These are phyloP conservation scores for Agelas oroides DNA, from an alignment of 37 sponge, comb jelly and placozoan genomes.

Conservation along the genomic window DNA sequence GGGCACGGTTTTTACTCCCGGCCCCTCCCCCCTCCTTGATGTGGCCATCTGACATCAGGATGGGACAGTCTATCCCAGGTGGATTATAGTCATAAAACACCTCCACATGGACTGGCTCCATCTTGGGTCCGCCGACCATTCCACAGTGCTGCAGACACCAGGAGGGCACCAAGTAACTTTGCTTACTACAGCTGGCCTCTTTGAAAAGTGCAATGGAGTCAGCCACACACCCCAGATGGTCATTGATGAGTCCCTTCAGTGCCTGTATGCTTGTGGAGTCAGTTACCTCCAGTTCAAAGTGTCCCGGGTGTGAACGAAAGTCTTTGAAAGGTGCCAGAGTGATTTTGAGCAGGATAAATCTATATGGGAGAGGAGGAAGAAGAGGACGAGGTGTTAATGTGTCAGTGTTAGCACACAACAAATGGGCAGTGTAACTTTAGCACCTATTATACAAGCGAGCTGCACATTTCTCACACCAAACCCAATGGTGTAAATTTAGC, in stretches of 20 bases:
- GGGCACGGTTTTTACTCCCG: no score
- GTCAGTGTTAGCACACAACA: no score
- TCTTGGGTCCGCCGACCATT: constrained; percentile 42
- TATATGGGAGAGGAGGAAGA: not conserved
- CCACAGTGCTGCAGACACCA: constrained; percentile 67
- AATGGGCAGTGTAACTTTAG: no score
- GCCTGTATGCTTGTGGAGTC: constrained; percentile 58
- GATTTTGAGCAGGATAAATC: constrained; percentile 51
- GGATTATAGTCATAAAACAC: constrained; percentile 76
- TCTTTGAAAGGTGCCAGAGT: constrained; percentile 61
- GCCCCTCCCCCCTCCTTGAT: not conserved
- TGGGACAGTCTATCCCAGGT: constrained; percentile 54
- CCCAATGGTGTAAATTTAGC: no score
- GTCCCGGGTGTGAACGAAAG: constrained; percentile 48
- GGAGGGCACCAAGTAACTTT: constrained; percentile 44
- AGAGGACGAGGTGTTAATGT: no score
- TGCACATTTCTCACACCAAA: no score
- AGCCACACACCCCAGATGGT: constrained; percentile 26
- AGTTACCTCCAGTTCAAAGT: constrained; percentile 25
- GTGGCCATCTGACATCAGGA: constrained; percentile 63
- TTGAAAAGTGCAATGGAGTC: constrained; percentile 55
- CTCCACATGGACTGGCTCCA: not conserved
- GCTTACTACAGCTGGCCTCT: constrained; percentile 38
- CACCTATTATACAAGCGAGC: no score
- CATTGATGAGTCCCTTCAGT: constrained; percentile 32